phyloP scores from a whole-genome alignment of 2,888 invertebrate genomes.

The Hydriomena furcata region DNA sequence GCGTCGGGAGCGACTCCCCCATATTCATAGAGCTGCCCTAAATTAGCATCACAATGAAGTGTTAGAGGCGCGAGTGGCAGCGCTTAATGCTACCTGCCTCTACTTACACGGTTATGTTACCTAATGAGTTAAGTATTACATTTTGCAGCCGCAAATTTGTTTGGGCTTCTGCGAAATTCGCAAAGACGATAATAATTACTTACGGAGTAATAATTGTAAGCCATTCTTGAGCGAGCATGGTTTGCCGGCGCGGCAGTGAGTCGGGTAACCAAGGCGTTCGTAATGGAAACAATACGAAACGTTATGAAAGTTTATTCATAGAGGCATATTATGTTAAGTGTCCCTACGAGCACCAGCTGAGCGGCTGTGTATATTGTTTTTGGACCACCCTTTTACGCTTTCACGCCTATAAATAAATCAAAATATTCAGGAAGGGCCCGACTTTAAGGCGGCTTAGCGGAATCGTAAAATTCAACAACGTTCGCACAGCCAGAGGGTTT shows the following conservation, averaged over 20 bases:
- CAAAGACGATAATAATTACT: slow-evolving; percentile 52
- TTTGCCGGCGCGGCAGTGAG: slow-evolving; percentile 26
- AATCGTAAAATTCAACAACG: slow-evolving; percentile 83
- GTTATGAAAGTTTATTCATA: slow-evolving; percentile 49
- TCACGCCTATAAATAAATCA: slow-evolving; percentile 82
- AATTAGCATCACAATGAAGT: slow-evolving; percentile 83
- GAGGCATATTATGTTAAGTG: slow-evolving; percentile 65
- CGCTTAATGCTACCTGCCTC: slow-evolving; percentile 73
- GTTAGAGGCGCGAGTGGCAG: slow-evolving; percentile 71
- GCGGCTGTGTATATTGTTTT: slow-evolving; percentile 76
- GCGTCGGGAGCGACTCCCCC: slow-evolving; percentile 67
- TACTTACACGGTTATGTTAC: slow-evolving; percentile 73
- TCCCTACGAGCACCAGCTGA: slow-evolving; percentile 58
- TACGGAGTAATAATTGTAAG: slow-evolving; percentile 31
- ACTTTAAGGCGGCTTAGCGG: slow-evolving; percentile 82
- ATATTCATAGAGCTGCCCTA: slow-evolving; percentile 79
- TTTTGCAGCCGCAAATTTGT: slow-evolving; percentile 66
- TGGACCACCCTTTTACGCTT: slow-evolving; percentile 79
- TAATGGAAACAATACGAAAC: slow-evolving; percentile 41
- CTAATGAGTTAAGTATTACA: slow-evolving; percentile 76
- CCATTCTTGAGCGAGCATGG: slow-evolving; percentile 25
- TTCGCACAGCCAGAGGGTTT: slow-evolving; percentile 73
- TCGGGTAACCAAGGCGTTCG: slow-evolving; percentile 27
- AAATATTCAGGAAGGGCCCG: slow-evolving; percentile 83
- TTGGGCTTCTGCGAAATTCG: slow-evolving; percentile 54